A percentile compares a stretch with the other conserved stretches of the same genome.
Conservation (phyloP, 2,797 vertebrate species). For the Falco naumanni region DNA sequence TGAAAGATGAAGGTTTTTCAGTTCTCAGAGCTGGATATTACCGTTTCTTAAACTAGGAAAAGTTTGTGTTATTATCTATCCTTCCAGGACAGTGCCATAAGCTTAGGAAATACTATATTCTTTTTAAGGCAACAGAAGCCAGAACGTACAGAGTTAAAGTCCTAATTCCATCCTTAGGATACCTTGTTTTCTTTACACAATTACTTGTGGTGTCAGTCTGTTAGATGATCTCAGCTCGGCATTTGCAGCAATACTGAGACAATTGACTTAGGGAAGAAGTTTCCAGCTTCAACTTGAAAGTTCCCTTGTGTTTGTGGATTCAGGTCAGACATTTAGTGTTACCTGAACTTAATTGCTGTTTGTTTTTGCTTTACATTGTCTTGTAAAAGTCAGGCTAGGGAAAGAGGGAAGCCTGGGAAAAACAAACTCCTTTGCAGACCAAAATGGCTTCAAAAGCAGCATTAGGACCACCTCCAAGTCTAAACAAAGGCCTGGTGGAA, state of each 20-base stretch:
- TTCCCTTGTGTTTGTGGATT: slow-evolving; percentile 67
- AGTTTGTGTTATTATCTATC: background rate
- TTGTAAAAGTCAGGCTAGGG: slow-evolving; percentile 20
- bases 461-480: slow-evolving; percentile 35
- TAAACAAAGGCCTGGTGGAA: slow-evolving; percentile 23
- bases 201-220: background rate
- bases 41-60: background rate
- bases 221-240: background rate
- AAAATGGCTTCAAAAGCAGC: slow-evolving; percentile 50
- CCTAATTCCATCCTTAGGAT: background rate
- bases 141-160: slow-evolving; percentile 30
- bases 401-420: slow-evolving; percentile 58
- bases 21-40: background rate
- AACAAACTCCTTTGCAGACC: slow-evolving; percentile 51
- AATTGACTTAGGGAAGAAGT: slow-evolving; percentile 44
- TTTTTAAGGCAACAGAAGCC: background rate
- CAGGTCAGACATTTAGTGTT: slow-evolving; percentile 50
- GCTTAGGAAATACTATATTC: background rate
- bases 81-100: background rate
- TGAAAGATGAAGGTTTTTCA: background rate
- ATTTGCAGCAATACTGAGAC: background rate
- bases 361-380: slow-evolving; percentile 55
- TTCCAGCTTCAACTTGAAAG: slow-evolving; percentile 46
- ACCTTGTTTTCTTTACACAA: slow-evolving; percentile 28
- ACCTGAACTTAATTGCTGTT: slow-evolving; percentile 65